Percentiles rank a stretch among this genome's conserved stretches.
Evolutionary conservation across 2,797 vertebrate genomes (phyloP).

Genomic region (Triplophysa yarkandensis): DNA sequence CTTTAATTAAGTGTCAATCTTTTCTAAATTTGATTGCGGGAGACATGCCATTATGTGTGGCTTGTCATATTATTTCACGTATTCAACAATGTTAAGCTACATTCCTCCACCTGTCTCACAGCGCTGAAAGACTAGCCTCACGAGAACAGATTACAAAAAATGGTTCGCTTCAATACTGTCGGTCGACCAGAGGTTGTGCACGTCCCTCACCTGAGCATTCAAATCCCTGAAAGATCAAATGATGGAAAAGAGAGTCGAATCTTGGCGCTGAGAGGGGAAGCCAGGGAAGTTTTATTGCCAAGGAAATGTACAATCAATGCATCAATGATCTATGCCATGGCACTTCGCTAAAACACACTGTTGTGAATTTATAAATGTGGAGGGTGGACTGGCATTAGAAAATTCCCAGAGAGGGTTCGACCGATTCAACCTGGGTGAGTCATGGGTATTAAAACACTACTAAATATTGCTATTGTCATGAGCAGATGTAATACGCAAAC

Average conservation of each 20-base stretch:
- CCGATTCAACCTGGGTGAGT: conserved; percentile 9
- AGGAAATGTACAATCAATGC: conserved; percentile 44
- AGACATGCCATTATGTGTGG: conserved; percentile 54
- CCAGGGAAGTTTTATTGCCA: conserved; percentile 38
- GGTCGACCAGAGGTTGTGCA: conserved; percentile 27
- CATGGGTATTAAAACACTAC: neutral
- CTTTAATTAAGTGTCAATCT: conserved; percentile 60
- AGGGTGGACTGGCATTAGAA: conserved; percentile 26
- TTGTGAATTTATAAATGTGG: conserved; percentile 33
- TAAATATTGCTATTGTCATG: neutral
- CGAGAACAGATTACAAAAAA: conserved; percentile 30
- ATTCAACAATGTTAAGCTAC: conserved; percentile 41
- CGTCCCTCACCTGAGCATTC: conserved; percentile 16
- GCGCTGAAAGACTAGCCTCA: conserved; percentile 31
- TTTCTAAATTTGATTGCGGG: conserved; percentile 41
- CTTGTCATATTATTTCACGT: conserved; percentile 49
- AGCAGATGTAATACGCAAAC: neutral
- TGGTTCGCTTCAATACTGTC: conserved; percentile 24
- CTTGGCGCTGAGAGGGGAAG: conserved; percentile 23
- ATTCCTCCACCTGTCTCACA: conserved; percentile 49
- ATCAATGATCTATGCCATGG: conserved; percentile 48
- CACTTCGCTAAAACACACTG: conserved; percentile 33
- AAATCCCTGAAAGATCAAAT: conserved; percentile 38
- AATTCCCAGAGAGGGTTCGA: neutral
- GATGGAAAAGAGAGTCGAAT: conserved; percentile 33